Evolutionary conservation across 2,113 vertebrate genomes (phyloP).

Genomic region (Gadus macrocephalus): DNA sequence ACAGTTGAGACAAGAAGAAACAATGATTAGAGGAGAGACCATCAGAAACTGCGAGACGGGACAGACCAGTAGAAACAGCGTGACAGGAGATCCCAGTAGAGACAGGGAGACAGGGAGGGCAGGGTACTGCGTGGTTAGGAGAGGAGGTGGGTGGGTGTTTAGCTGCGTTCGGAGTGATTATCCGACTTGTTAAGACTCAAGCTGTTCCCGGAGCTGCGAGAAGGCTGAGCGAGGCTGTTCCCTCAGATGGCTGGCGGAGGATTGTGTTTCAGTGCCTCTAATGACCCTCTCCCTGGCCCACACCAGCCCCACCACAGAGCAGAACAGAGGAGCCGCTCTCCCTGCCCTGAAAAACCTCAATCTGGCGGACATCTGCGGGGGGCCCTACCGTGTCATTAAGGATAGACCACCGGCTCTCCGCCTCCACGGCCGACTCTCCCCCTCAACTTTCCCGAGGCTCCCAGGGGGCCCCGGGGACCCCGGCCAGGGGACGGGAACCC

Average conservation of each 20-base stretch:
- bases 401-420: constrained; percentile 46
- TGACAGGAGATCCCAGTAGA: not conserved
- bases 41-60: not conserved
- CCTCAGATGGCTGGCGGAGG: constrained; percentile 18
- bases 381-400: constrained; percentile 70
- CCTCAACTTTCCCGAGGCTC: constrained; percentile 51
- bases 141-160: not conserved
- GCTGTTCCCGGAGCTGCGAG: constrained; percentile 43
- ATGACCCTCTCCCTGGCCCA: constrained; percentile 55
- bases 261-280: constrained; percentile 65
- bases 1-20: not conserved
- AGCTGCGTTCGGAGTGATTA: constrained; percentile 31
- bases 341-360: constrained; percentile 50
- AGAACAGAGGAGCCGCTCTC: constrained; percentile 10
- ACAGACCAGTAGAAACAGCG: not conserved
- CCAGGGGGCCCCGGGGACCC: constrained; percentile 49
- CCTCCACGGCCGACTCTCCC: constrained; percentile 31
- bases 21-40: not conserved
- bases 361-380: constrained; percentile 76
- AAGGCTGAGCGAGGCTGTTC: constrained; percentile 27
- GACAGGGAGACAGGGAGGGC: not conserved
- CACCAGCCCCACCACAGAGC: constrained; percentile 24
- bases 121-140: not conserved
- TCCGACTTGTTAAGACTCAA: constrained; percentile 54
- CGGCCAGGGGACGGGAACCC: constrained; percentile 41